These are phyloP conservation scores for Phaetusa simplex DNA, from an alignment of 2,113 vertebrate genomes.

Conservation along the genomic window DNA sequence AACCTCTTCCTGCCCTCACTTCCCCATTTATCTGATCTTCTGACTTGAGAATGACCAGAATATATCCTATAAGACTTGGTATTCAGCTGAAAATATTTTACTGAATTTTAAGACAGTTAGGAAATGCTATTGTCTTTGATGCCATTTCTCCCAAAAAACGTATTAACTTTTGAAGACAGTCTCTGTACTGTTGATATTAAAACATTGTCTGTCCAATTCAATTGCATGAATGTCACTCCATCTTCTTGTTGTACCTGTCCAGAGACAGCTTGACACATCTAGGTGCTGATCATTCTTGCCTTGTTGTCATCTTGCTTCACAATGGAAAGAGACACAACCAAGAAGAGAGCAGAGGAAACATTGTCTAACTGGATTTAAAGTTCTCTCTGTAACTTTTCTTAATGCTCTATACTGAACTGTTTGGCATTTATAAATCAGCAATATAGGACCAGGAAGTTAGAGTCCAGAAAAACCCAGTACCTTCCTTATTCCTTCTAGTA, in stretches of 20 bases:
- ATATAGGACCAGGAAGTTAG: neutral
- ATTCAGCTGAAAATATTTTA: neutral
- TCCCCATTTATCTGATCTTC: neutral
- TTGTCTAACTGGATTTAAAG: neutral
- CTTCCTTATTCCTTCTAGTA: neutral
- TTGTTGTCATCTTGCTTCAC: neutral
- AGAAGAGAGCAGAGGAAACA: neutral
- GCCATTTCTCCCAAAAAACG: neutral
- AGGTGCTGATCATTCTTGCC: neutral
- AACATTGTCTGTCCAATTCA: neutral
- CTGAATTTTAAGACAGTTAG: neutral
- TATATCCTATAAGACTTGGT: neutral
- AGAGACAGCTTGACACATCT: neutral
- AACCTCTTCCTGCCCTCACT: neutral
- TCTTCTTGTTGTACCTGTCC: neutral
- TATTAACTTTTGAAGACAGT: neutral
- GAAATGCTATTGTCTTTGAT: neutral
- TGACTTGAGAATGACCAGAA: neutral
- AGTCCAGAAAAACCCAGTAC: neutral
- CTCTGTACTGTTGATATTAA: neutral
- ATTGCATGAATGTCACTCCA: neutral
- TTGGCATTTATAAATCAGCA: neutral
- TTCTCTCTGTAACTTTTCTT: neutral
- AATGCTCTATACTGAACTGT: neutral
- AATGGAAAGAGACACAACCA: neutral